phyloP scores from a whole-genome alignment of 2,113 vertebrate species.

The Neogobius melanostomus region DNA sequence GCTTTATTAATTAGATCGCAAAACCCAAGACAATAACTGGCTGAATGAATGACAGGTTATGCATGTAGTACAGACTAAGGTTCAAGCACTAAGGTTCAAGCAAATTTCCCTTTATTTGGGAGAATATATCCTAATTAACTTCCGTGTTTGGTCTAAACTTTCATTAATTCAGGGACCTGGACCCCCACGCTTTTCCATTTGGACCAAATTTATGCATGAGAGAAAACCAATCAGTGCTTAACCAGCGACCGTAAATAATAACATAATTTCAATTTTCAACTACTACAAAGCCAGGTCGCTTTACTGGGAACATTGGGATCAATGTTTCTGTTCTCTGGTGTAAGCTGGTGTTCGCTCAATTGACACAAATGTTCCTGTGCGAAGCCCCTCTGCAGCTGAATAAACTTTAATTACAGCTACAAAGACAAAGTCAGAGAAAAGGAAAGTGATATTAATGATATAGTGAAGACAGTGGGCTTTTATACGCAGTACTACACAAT shows the following conservation, averaged over 20 bases:
- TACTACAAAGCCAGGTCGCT: neutral
- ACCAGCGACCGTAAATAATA: no score
- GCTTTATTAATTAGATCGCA: neutral
- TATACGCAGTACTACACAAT: neutral
- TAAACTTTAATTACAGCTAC: slow-evolving; percentile 41
- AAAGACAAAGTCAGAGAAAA: slow-evolving; percentile 21
- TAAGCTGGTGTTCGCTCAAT: slow-evolving; percentile 51
- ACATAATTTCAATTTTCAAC: neutral
- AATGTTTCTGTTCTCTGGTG: slow-evolving; percentile 51
- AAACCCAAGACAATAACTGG: neutral
- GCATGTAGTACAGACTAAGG: neutral
- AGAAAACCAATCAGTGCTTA: no score
- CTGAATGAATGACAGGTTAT: neutral
- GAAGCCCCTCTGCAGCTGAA: slow-evolving; percentile 21
- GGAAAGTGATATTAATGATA: slow-evolving; percentile 2
- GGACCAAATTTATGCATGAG: no score
- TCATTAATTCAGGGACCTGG: no score
- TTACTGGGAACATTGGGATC: slow-evolving; percentile 40
- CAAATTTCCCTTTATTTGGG: no score
- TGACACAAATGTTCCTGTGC: slow-evolving; percentile 34
- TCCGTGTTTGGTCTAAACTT: no score
- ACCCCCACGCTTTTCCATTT: no score
- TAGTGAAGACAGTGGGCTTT: neutral
- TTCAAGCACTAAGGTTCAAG: neutral
- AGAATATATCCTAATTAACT: no score